Evolutionary conservation across 1,140 invertebrate species (phyloP), one percentile per base, ranked within the genome.

Genomic region (Aporrectodea caliginosa): DNA sequence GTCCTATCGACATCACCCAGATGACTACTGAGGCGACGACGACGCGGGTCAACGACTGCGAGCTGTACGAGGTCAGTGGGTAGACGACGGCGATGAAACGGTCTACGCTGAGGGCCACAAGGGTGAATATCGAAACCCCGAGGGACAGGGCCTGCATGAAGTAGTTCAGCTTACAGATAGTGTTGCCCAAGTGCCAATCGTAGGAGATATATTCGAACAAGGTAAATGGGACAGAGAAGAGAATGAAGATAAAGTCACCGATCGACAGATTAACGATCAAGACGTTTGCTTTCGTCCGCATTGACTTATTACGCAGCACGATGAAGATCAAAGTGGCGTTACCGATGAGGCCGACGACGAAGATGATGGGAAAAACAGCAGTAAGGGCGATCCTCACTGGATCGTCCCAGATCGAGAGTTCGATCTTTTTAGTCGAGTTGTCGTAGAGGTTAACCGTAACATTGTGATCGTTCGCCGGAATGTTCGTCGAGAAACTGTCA

Each of bases 41-140:
- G 43, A 58, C 22, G 6, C 43, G 6, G 43, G 43, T 22, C 43
- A 58, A 12, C 43, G 43, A 12, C 6, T 12, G 6, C 6, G 43
- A 6, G 43, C 43, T 12, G 43, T 58, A 58, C 6, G 43, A 6
- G 6, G 43, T 58, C 6, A 58, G 22, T 22, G 43, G 43, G 22
- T 58, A 58, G 6, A 58, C 43, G 43, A 58, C 22, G 27, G 14
- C 33, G 27, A 35, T 34, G 14, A 68, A 94, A 68, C 95, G 91
- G 86, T 98, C 95, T 2, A 92, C 94, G 43, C 94, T 95, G 0
- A 98, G 89, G 0, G 94, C 95, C 0, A 94, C 96, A 71, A 98
- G 88, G 0, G 95, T 97, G 86, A 97, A 97, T 1, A 97, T 94
- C 0, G 95, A 96, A 0, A 98, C 95, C 0, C 95, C 95, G 72